Evolutionary conservation across 1,140 invertebrate genomes (phyloP).

Genomic region (Adelges cooleyi): DNA sequence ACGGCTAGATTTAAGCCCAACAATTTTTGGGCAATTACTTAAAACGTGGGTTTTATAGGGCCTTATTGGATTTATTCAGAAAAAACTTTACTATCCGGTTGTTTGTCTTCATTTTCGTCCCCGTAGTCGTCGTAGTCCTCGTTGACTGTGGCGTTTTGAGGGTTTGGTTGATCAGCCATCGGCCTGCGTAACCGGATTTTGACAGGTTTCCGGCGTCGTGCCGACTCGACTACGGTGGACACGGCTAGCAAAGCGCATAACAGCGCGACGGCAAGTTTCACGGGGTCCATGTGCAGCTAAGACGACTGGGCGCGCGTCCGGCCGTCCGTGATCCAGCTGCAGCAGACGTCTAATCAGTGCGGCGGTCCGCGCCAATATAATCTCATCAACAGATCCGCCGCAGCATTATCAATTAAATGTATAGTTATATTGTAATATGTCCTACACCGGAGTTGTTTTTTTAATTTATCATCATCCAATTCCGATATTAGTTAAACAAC

Average conservation of each 20-base stretch:
- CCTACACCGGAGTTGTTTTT: background rate
- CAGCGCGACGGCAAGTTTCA: background rate
- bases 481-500: too few relatives aligned
- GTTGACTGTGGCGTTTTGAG: background rate
- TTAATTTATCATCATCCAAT: background rate
- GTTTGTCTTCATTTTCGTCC: conserved; percentile 36
- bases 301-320: too few relatives aligned
- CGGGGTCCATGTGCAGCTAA: too few relatives aligned
- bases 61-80: too few relatives aligned
- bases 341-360: background rate
- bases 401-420: background rate
- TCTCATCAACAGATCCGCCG: background rate
- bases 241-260: background rate
- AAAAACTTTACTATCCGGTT: too few relatives aligned
- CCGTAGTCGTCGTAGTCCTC: conserved; percentile 35
- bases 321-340: too few relatives aligned
- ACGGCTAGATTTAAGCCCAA: too few relatives aligned
- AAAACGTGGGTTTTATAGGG: too few relatives aligned
- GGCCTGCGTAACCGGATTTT: background rate
- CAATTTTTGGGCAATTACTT: too few relatives aligned
- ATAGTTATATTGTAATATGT: background rate
- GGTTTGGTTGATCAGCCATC: background rate
- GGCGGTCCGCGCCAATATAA: background rate
- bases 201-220: background rate
- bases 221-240: background rate